These are phyloP conservation scores for Crypturellus undulatus DNA, from an alignment of 2,113 vertebrate species.

Conservation along the genomic window DNA sequence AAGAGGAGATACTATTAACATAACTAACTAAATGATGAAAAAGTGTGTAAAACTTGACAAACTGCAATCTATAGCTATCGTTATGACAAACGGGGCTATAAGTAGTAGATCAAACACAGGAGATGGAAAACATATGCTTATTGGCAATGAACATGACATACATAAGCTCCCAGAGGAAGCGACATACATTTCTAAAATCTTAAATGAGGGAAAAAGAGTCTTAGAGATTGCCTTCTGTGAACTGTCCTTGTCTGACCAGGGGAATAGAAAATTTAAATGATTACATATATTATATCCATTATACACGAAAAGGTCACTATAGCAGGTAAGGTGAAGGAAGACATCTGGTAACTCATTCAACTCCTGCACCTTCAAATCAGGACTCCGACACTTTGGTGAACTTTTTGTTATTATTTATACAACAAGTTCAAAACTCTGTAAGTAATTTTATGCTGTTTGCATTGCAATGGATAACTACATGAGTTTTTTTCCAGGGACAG, in stretches of 20 bases:
- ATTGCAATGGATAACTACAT: neutral
- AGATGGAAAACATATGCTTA: neutral
- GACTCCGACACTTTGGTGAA: neutral
- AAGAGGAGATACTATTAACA: neutral
- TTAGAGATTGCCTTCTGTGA: neutral
- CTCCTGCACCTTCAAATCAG: neutral
- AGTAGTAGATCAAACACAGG: neutral
- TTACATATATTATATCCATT: neutral
- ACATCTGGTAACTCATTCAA: neutral
- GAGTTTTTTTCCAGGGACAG: neutral
- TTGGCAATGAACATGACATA: neutral
- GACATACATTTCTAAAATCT: neutral
- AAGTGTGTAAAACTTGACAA: neutral
- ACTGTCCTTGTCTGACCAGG: accelerated
- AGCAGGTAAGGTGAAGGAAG: neutral
- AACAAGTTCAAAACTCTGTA: neutral
- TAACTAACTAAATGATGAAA: neutral
- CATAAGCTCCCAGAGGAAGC: neutral
- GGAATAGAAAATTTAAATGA: neutral
- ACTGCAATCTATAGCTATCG: neutral
- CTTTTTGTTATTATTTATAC: neutral
- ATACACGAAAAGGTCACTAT: neutral
- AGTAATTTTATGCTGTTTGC: neutral
- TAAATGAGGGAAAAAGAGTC: neutral
- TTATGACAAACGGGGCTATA: accelerated